Evolutionary conservation across 53 echinoderm and acorn worm species (phyloP).

Genomic region (Zoroaster sp.): DNA sequence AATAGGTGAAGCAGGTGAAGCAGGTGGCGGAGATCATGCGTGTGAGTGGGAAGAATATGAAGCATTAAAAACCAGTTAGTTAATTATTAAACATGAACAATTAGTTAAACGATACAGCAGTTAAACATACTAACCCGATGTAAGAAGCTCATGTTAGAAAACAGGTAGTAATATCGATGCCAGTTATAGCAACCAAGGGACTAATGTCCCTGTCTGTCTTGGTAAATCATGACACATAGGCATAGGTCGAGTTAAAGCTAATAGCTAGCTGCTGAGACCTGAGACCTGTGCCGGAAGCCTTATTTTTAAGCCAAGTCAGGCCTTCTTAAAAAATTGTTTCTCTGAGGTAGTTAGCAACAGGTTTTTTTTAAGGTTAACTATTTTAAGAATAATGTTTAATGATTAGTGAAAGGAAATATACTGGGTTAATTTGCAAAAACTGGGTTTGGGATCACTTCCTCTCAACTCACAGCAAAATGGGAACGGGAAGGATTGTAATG

Average conservation of each 20-base stretch:
- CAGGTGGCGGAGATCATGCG: constrained; percentile 26
- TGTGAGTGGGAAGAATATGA: constrained; percentile 33
- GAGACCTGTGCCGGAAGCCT: background rate
- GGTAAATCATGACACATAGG: background rate
- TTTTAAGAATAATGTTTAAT: too few species aligned
- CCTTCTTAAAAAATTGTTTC: background rate
- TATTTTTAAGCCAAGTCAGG: background rate
- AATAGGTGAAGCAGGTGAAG: too few species aligned
- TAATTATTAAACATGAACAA: background rate
- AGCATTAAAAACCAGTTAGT: background rate
- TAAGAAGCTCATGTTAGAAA: constrained; percentile 6
- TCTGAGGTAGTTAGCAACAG: background rate
- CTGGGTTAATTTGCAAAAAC: too few species aligned
- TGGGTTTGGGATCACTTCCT: too few species aligned
- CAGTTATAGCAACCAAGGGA: background rate
- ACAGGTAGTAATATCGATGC: background rate
- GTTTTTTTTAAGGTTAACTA: too few species aligned
- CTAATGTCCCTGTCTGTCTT: background rate
- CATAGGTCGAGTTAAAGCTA: background rate
- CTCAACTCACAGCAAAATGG: too few species aligned
- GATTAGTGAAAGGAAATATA: too few species aligned
- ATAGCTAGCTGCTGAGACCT: background rate
- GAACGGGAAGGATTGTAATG: too few species aligned
- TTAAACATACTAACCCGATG: background rate
- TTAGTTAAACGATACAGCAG: background rate